Percentiles rank a stretch among this genome's conserved stretches.
Evolutionary conservation across 2,888 invertebrate genomes (phyloP).

Genomic region (Pomacea canaliculata): DNA sequence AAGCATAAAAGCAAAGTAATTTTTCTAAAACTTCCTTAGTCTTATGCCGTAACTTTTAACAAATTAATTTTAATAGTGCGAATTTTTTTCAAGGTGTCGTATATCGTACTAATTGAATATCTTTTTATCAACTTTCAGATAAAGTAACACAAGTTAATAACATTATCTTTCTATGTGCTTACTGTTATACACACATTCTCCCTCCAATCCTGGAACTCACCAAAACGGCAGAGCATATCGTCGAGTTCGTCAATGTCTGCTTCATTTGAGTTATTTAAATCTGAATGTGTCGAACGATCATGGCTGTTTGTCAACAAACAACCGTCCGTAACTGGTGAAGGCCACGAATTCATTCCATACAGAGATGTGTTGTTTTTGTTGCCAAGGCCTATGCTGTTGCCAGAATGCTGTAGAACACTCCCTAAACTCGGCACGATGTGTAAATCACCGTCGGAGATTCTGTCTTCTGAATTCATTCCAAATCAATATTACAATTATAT

Average conservation of each 20-base stretch:
- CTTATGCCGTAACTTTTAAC: no score
- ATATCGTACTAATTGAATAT: no score
- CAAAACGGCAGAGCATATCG: constrained; percentile 20
- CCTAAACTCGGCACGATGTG: background rate
- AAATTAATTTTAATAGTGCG: no score
- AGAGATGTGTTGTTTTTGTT: background rate
- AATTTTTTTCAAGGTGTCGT: no score
- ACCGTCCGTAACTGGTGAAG: background rate
- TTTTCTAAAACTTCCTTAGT: no score
- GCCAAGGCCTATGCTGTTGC: background rate
- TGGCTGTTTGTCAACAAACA: background rate
- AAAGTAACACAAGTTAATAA: no score
- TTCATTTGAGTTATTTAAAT: background rate
- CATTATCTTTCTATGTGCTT: no score
- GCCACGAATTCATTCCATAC: background rate
- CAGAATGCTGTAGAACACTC: background rate
- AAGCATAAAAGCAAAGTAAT: background rate
- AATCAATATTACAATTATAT: no score
- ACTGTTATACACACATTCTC: no score
- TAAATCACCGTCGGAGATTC: background rate
- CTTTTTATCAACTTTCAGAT: no score
- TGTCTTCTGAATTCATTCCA: background rate
- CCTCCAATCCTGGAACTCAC: background rate
- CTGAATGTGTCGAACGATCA: background rate
- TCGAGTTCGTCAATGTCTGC: constrained; percentile 13